phyloP scores from a whole-genome alignment of 2,797 vertebrate genomes.

The Peromyscus aztecus region DNA sequence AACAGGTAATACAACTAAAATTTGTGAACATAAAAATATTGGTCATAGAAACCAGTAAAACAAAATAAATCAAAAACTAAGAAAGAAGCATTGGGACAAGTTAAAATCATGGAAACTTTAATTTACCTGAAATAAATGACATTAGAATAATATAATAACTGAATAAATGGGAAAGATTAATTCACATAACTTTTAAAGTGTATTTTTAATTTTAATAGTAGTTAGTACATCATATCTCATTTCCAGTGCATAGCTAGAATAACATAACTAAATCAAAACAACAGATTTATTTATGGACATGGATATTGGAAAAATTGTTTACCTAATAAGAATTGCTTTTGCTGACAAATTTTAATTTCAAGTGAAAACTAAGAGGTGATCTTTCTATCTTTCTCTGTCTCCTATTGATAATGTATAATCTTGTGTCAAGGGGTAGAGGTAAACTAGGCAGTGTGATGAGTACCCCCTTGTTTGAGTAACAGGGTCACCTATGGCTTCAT shows the following conservation, averaged over 20 bases:
- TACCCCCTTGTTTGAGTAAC: not conserved
- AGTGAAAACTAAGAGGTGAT: not conserved
- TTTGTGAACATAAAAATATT: not conserved
- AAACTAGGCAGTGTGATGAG: not conserved
- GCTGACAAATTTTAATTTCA: not conserved
- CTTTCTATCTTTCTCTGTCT: not conserved
- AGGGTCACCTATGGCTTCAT: not conserved
- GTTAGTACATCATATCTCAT: not conserved
- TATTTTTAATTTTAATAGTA: not conserved
- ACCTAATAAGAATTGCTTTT: not conserved
- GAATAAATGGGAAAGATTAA: not conserved
- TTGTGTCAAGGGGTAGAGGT: not conserved
- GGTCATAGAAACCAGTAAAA: not conserved
- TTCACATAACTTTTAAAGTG: not conserved
- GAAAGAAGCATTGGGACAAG: not conserved
- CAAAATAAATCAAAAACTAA: not conserved
- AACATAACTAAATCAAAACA: not conserved
- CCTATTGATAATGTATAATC: not conserved
- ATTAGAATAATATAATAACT: not conserved
- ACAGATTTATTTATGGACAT: not conserved
- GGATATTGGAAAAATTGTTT: not conserved
- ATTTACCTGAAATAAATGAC: not conserved
- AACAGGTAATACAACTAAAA: not conserved
- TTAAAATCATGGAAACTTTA: not conserved
- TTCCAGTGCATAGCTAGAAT: not conserved